Evolutionary conservation across 2,797 vertebrate genomes (phyloP).

Genomic region (Catharus ustulatus): DNA sequence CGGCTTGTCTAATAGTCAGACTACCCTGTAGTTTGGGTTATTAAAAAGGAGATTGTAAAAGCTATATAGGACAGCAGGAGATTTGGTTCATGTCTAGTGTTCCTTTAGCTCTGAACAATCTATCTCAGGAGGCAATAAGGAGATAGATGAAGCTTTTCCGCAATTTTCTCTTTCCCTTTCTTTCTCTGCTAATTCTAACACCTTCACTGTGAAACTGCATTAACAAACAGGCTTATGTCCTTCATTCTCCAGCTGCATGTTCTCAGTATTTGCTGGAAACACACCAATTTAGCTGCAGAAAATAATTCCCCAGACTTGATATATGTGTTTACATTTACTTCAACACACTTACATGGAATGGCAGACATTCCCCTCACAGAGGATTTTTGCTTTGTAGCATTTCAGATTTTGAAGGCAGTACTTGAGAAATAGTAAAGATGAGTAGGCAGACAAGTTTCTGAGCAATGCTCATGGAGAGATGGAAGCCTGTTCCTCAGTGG

Average conservation of each 20-base stretch:
- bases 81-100: conserved; percentile 67
- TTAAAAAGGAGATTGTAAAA: conserved; percentile 74
- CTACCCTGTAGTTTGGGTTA: conserved; percentile 67
- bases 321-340: not conserved
- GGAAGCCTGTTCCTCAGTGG: not conserved
- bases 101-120: conserved; percentile 72
- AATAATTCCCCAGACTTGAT: not conserved
- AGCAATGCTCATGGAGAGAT: not conserved
- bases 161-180: conserved; percentile 50
- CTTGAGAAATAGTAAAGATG: not conserved
- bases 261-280: not conserved
- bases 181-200: conserved; percentile 70
- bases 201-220: conserved; percentile 65
- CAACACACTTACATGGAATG: not conserved
- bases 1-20: conserved; percentile 59
- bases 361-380: not conserved
- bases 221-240: conserved; percentile 60
- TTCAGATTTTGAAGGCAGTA: not conserved
- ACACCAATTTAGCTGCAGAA: conserved; percentile 16
- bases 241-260: not conserved
- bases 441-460: not conserved
- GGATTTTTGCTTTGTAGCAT: not conserved
- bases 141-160: conserved; percentile 71
- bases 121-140: conserved; percentile 70
- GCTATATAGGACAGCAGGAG: conserved; percentile 73